Conservation (phyloP, 2,113 vertebrate genomes). For the Cebidichthys violaceus region DNA sequence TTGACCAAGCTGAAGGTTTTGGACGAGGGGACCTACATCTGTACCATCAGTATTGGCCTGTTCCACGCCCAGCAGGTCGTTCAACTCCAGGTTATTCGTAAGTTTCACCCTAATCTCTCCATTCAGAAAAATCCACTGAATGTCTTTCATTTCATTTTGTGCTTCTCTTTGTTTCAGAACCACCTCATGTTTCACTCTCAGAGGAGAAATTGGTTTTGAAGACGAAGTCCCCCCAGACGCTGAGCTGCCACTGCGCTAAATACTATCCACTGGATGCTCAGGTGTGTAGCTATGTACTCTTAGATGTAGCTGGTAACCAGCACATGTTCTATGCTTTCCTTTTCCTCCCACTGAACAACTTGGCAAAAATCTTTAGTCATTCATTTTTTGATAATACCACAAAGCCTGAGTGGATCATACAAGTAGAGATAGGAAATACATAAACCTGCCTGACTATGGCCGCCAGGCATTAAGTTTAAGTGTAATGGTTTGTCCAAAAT, state of each 20-base stretch:
- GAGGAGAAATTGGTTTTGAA: conserved; percentile 72
- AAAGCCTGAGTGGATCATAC: too few relatives aligned
- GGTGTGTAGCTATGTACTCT: conserved; percentile 57
- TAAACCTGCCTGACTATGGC: too few relatives aligned
- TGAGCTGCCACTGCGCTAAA: conserved; percentile 79
- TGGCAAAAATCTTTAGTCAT: neutral
- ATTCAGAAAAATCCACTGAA: neutral
- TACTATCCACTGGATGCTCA: conserved; percentile 83
- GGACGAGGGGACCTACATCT: conserved; percentile 88
- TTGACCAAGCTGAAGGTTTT: conserved; percentile 75
- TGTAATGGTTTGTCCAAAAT: too few relatives aligned
- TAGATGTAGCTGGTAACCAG: neutral
- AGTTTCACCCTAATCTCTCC: conserved; percentile 59
- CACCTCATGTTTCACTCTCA: conserved; percentile 77
- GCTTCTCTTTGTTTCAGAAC: conserved; percentile 63
- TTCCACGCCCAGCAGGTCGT: conserved; percentile 86
- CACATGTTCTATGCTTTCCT: neutral
- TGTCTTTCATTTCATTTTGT: neutral
- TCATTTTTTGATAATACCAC: neutral
- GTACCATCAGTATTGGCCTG: conserved; percentile 74
- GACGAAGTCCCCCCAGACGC: conserved; percentile 55
- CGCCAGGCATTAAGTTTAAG: too few relatives aligned
- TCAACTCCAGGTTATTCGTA: conserved; percentile 81
- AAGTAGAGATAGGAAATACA: too few relatives aligned
- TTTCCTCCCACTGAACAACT: neutral